A percentile compares a stretch with the other conserved stretches of the same genome.
phyloP scores from a whole-genome alignment of 2,113 vertebrate genomes.

The Mirounga angustirostris region DNA sequence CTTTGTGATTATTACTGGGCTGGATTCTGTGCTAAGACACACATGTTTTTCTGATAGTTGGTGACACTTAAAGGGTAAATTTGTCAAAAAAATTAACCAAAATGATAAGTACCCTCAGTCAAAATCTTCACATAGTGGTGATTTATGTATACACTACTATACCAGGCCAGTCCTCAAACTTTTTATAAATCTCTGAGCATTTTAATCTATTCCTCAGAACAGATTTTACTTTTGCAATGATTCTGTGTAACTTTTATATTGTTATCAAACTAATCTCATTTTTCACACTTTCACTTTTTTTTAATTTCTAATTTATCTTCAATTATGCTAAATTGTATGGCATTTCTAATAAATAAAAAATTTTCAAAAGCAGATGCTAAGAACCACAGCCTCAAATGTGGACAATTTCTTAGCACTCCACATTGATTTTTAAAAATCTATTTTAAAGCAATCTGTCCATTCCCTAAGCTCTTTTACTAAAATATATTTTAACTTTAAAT shows the following conservation, averaged over 20 bases:
- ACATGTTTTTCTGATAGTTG: not conserved
- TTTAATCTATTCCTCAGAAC: not conserved
- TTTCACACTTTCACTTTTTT: not conserved
- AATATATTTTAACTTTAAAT: not conserved
- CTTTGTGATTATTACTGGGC: no score
- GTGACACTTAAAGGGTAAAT: not conserved
- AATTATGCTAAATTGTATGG: not conserved
- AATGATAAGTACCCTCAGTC: not conserved
- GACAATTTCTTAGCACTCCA: not conserved
- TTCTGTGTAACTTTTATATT: not conserved
- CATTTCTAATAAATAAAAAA: not conserved
- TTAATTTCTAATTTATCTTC: constrained; percentile 12
- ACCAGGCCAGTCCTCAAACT: not conserved
- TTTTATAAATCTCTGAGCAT: not conserved
- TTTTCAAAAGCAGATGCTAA: not conserved
- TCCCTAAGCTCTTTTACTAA: not conserved
- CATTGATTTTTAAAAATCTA: not conserved
- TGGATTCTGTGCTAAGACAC: not conserved
- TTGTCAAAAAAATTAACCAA: constrained; percentile 12
- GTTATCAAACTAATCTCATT: not conserved
- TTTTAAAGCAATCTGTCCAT: not conserved
- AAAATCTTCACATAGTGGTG: not conserved
- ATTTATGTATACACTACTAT: not conserved
- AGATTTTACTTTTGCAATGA: not conserved
- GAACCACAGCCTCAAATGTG: not conserved